phyloP scores from a whole-genome alignment of 35 echinoderm and acorn worm species.

The Acanthaster planci region DNA sequence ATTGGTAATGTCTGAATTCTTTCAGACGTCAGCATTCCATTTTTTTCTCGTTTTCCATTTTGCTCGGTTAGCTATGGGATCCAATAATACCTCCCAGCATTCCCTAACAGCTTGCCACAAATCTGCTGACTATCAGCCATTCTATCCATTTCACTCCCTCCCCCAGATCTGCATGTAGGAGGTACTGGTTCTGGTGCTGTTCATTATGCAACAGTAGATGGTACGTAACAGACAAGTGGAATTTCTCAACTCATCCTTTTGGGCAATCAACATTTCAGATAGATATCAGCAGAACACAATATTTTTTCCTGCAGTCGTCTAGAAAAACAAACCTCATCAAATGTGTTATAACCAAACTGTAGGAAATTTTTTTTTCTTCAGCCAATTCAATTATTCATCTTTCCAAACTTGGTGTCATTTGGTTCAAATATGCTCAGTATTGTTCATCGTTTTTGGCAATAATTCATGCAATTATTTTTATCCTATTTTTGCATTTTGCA shows the following conservation, averaged over 20 bases:
- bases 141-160: slow-evolving; percentile 13
- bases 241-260: slow-evolving; percentile 7
- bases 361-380: too few species aligned
- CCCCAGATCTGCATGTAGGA: slow-evolving; percentile 30
- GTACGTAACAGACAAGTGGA: neutral
- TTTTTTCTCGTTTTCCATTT: neutral
- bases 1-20: too few species aligned
- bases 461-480: too few species aligned
- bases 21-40: too few species aligned
- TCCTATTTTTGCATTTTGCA: too few species aligned
- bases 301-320: neutral
- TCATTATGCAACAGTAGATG: slow-evolving; percentile 26
- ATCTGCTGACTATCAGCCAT: neutral
- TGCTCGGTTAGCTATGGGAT: slow-evolving; percentile 15
- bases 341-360: neutral
- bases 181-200: slow-evolving; percentile 2
- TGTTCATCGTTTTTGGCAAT: too few species aligned
- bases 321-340: neutral
- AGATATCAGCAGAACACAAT: neutral
- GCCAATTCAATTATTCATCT: too few species aligned
- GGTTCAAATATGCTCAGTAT: too few species aligned
- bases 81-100: neutral
- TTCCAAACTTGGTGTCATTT: too few species aligned
- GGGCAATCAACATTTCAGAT: neutral
- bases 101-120: neutral